Evolutionary conservation across 1,140 invertebrate genomes (phyloP).

Genomic region (Scaptomyza graminum): DNA sequence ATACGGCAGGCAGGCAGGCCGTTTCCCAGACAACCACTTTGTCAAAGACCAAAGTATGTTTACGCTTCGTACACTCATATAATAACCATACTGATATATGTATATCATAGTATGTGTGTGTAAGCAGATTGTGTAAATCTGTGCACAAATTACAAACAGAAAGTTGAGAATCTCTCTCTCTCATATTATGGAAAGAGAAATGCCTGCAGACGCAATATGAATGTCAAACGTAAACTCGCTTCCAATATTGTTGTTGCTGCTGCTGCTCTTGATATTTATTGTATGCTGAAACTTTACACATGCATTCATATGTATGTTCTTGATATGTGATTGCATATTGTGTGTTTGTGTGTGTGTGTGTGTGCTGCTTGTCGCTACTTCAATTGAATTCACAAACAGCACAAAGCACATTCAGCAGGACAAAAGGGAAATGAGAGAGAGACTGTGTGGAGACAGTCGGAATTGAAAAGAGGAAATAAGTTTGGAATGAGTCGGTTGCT

Average conservation of each 20-base stretch:
- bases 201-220: conserved; percentile 27
- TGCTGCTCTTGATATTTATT: conserved; percentile 33
- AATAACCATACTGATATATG: neutral
- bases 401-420: conserved; percentile 14
- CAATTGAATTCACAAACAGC: conserved; percentile 41
- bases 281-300: conserved; percentile 30
- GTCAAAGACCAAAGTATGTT: conserved; percentile 45
- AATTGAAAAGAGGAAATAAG: conserved; percentile 22
- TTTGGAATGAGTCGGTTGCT: neutral
- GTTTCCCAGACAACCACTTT: conserved; percentile 27
- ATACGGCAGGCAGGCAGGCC: too few relatives aligned
- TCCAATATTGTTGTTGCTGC: conserved; percentile 30
- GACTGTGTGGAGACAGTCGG: conserved; percentile 5
- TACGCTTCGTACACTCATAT: conserved; percentile 10
- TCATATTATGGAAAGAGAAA: conserved; percentile 6
- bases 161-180: conserved; percentile 25
- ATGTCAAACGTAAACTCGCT: conserved; percentile 57
- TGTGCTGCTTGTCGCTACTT: conserved; percentile 14
- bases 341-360: conserved; percentile 12
- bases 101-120: conserved; percentile 6
- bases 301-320: conserved; percentile 64
- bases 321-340: conserved; percentile 23
- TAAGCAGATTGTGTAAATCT: conserved; percentile 37
- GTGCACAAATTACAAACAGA: conserved; percentile 34
- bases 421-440: conserved; percentile 1